A percentile compares a stretch with the other conserved stretches of the same genome.
Evolutionary conservation across 2,113 vertebrate species (phyloP).

Genomic region (Cottus gobio): DNA sequence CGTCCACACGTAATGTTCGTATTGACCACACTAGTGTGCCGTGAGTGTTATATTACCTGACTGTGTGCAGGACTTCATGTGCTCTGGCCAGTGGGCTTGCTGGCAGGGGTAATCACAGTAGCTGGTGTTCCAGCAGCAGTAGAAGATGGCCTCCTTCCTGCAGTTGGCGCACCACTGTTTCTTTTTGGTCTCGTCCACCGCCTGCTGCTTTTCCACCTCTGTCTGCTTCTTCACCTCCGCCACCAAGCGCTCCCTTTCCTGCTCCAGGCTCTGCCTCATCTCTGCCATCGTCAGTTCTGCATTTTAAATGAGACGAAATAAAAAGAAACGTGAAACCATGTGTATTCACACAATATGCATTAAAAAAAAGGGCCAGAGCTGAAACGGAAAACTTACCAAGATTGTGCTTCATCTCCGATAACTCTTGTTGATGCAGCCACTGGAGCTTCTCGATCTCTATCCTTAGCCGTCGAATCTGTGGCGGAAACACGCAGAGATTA

Average conservation of each 20-base stretch:
- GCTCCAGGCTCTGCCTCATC: slow-evolving; percentile 98
- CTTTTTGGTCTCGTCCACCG: slow-evolving; percentile 97
- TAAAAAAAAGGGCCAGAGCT: too few relatives aligned
- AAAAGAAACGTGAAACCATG: neutral
- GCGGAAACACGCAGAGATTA: neutral
- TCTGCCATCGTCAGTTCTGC: slow-evolving; percentile 97
- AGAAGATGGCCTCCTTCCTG: slow-evolving; percentile 98
- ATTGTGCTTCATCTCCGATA: slow-evolving; percentile 98
- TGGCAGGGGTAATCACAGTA: slow-evolving; percentile 99
- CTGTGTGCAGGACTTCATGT: slow-evolving; percentile 99
- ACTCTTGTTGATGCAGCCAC: slow-evolving; percentile 97
- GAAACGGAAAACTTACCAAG: slow-evolving; percentile 83
- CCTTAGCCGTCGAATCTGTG: slow-evolving; percentile 93
- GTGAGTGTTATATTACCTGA: slow-evolving; percentile 86
- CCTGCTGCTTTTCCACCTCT: slow-evolving; percentile 94
- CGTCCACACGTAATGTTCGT: neutral
- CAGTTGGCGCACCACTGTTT: slow-evolving; percentile 99
- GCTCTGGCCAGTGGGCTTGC: slow-evolving; percentile 98
- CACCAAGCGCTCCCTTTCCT: slow-evolving; percentile 92
- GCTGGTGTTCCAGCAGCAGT: slow-evolving; percentile 99
- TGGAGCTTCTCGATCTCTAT: slow-evolving; percentile 98
- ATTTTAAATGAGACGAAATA: neutral
- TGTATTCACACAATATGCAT: neutral
- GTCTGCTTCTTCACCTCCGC: slow-evolving; percentile 96
- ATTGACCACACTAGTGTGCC: neutral